Conservation (phyloP, 1,140 invertebrate genomes). For the Adoxophyes honmai region DNA sequence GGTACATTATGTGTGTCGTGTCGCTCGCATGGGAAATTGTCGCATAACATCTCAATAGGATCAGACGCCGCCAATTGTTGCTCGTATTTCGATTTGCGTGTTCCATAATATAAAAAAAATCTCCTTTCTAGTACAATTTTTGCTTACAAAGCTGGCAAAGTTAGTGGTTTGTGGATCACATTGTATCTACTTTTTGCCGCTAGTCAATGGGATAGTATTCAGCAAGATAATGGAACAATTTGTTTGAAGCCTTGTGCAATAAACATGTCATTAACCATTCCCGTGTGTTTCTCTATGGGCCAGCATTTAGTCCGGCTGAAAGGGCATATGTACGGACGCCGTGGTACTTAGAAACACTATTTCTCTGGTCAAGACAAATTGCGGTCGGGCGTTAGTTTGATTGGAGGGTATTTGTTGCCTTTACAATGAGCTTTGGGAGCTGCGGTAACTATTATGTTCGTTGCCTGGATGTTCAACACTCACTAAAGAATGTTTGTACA, state of each 20-base stretch:
- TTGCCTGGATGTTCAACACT: no score
- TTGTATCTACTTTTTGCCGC: background rate
- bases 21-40: conserved; percentile 32
- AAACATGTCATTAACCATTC: conserved; percentile 5
- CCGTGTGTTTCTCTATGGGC: conserved; percentile 22
- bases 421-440: conserved; percentile 63
- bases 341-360: conserved; percentile 49
- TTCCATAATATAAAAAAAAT: background rate
- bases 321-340: conserved; percentile 18
- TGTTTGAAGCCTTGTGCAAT: background rate
- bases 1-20: background rate
- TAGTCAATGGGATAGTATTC: no score
- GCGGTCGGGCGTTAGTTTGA: conserved; percentile 65
- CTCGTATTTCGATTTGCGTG: conserved; percentile 23
- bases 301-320: conserved; percentile 23
- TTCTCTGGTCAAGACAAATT: conserved; percentile 59
- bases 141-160: no score
- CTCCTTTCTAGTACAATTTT: no score
- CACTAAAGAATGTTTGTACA: no score
- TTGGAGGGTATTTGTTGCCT: conserved; percentile 64
- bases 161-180: no score
- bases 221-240: no score
- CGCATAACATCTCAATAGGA: conserved; percentile 38
- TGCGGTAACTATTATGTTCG: background rate
- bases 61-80: conserved; percentile 43